phyloP scores from a whole-genome alignment of 1,140 invertebrate species.

The Sycobia sp. region DNA sequence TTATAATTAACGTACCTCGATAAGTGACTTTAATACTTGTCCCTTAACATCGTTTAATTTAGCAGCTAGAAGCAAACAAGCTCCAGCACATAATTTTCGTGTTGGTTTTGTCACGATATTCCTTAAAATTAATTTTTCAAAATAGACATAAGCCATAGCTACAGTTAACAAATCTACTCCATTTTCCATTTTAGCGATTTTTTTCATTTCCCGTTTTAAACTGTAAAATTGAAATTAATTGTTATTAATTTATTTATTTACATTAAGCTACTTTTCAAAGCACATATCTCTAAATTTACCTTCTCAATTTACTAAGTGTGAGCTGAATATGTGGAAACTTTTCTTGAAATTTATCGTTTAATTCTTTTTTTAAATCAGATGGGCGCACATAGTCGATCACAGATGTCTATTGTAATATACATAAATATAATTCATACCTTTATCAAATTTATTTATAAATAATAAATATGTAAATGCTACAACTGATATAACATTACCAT shows the following conservation, averaged over 20 bases:
- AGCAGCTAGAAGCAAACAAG: slow-evolving; percentile 89
- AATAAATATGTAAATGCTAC: neutral
- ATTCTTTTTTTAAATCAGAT: slow-evolving; percentile 94
- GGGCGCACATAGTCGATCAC: slow-evolving; percentile 96
- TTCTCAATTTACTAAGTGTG: slow-evolving; percentile 94
- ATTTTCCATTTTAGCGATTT: slow-evolving; percentile 87
- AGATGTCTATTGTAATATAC: slow-evolving; percentile 71
- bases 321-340: slow-evolving; percentile 94
- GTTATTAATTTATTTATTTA: slow-evolving; percentile 22
- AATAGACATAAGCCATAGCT: slow-evolving; percentile 96
- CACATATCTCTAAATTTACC: slow-evolving; percentile 65
- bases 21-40: slow-evolving; percentile 79
- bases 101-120: slow-evolving; percentile 95
- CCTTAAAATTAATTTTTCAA: slow-evolving; percentile 92
- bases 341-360: slow-evolving; percentile 96
- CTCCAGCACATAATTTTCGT: slow-evolving; percentile 92
- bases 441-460: neutral
- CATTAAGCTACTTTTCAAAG: no score
- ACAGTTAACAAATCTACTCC: slow-evolving; percentile 88
- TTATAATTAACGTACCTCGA: slow-evolving; percentile 78
- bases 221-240: slow-evolving; percentile 60
- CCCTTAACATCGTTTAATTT: slow-evolving; percentile 98
- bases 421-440: slow-evolving; percentile 19
- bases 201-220: slow-evolving; percentile 93
- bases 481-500: slow-evolving; percentile 65